Base-by-base conservation (phyloP, 2,113 vertebrate species). In the Lutjanus erythropterus region DNA sequence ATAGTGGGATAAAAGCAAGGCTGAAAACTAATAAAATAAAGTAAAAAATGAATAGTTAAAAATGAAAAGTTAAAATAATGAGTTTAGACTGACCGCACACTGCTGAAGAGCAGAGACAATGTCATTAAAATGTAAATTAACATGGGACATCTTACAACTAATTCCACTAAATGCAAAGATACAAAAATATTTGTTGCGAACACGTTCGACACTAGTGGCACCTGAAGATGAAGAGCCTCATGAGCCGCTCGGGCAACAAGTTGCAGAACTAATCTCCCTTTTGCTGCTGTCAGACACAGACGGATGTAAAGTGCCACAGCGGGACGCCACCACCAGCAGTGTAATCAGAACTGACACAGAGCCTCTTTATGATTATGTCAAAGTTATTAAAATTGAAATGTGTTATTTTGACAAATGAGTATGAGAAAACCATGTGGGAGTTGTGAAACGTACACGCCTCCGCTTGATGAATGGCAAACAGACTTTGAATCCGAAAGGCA, bases 311-410 rank as follows among this genome's bases (percentile, higher is more conserved):
- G 39, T 29, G 67, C 62, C 75, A 37, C 61, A 75, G 73, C 3
- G 23, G 72, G 68, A 74, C n/a, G 6, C 70, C 49, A 46, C n/a
- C 47, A 62, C 7, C 58, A 25, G 61, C 52, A 10, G 18, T 52
- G 31, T 83, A 86, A 89, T 88, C 68, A 83, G 23, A 80, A 68
- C 79, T 50, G 87, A 79, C 86, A 84, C 78, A 31, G 41, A 75
- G 70, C 68, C 44, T 68, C 71, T 84, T 84, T 75, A 83, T 60
- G 53, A 83, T 65, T 18, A 86, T 75, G 70, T 80, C 65, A 78
- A 56, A 67, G 31, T 67, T 80, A 82, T 87, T 85, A 35, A 78
- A 80, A 58, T 35, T 44, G 31, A 78, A 53, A 80, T 71, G 35
- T 80, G 64, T 87, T 78, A 86, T 84, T 86, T 70, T 74, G 67